These are phyloP conservation scores for Pampus argenteus DNA, from an alignment of 2,797 vertebrate genomes.

Conservation along the genomic window DNA sequence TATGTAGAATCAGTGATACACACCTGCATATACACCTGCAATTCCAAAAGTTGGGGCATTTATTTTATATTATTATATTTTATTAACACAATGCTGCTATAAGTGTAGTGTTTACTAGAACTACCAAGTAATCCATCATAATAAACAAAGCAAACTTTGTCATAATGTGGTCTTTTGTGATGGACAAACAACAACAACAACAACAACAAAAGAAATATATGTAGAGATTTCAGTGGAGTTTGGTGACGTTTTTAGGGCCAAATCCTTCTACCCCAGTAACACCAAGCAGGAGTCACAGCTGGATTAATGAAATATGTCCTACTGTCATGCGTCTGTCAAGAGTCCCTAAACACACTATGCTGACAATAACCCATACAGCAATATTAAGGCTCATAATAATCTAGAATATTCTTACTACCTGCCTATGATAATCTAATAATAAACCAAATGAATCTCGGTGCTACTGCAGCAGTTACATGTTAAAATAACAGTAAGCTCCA, in stretches of 20 bases:
- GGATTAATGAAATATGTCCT: background rate
- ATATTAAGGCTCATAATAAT: background rate
- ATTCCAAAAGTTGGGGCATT: background rate
- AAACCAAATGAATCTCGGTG: background rate
- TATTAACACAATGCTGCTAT: background rate
- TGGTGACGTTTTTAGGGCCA: background rate
- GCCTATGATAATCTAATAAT: background rate
- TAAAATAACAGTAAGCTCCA: background rate
- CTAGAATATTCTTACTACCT: background rate
- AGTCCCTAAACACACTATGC: background rate
- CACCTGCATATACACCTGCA: background rate
- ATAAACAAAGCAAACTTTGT: background rate
- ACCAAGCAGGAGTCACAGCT: constrained; percentile 1
- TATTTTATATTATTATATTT: background rate
- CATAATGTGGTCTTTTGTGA: background rate
- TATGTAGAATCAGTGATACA: background rate
- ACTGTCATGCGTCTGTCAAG: background rate
- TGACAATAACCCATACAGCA: background rate
- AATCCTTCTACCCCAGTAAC: constrained; percentile 1
- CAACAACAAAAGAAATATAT: background rate
- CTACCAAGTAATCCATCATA: background rate
- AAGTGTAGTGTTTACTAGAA: background rate
- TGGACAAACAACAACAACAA: too few relatives aligned
- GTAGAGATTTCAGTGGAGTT: background rate
- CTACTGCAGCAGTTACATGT: constrained; percentile 16